Conservation (phyloP, 2,113 vertebrate species). For the Phyllopteryx taeniolatus region DNA sequence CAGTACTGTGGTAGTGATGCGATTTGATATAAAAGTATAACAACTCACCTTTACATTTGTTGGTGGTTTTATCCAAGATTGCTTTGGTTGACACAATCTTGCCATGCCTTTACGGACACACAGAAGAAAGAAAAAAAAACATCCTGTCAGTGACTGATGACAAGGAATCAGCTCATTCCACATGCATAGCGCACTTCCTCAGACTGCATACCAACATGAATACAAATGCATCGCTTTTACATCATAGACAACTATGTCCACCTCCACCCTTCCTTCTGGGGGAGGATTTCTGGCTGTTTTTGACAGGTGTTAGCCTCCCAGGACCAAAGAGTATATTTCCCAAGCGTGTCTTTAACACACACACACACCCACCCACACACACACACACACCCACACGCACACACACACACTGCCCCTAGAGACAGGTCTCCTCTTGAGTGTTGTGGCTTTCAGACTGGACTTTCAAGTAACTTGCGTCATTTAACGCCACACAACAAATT, state of each 20-base stretch:
- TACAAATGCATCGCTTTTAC: conserved; percentile 8
- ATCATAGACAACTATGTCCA: conserved; percentile 27
- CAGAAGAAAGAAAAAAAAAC: conserved; percentile 3
- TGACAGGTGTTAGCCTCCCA: conserved; percentile 44
- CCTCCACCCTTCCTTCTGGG: conserved; percentile 20
- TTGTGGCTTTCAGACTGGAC: conserved; percentile 7
- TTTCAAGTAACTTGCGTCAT: conserved; percentile 2
- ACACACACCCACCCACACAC: conserved; percentile 12
- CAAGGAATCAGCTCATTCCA: conserved; percentile 42
- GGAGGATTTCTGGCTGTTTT: conserved; percentile 25
- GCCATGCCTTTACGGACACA: conserved; percentile 77
- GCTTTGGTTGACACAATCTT: conserved; percentile 95
- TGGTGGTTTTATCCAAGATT: conserved; percentile 92
- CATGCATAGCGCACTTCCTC: conserved; percentile 28
- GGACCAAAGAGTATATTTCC: conserved; percentile 53
- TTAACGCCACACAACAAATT: not conserved
- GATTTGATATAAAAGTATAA: not conserved
- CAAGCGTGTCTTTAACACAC: conserved; percentile 19
- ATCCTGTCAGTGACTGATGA: conserved; percentile 20
- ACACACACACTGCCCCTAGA: conserved; percentile 15
- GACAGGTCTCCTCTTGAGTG: conserved; percentile 6
- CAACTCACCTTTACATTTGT: conserved; percentile 90
- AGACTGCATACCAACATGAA: conserved; percentile 35
- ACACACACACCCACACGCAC: conserved; percentile 1
- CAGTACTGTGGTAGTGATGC: not conserved